phyloP scores from a whole-genome alignment of 2,113 vertebrate species.

The Heterocephalus glaber region DNA sequence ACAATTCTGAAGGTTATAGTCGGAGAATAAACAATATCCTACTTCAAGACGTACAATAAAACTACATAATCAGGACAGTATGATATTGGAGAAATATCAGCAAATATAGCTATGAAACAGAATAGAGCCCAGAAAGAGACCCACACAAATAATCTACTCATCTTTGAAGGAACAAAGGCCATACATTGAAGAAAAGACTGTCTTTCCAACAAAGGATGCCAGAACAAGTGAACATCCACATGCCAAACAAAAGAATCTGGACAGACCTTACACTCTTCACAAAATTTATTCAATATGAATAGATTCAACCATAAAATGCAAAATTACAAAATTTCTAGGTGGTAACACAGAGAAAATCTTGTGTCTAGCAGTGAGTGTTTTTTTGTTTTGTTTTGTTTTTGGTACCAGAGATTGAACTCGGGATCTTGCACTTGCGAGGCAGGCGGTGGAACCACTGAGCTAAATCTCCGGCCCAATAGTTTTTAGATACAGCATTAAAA shows the following conservation, averaged over 20 bases:
- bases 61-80: background rate
- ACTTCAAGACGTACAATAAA: background rate
- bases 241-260: background rate
- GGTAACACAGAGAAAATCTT: background rate
- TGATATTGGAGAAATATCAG: background rate
- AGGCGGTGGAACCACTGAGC: too few species aligned
- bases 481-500: background rate
- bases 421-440: too few species aligned
- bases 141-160: background rate
- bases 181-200: background rate
- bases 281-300: background rate
- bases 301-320: background rate
- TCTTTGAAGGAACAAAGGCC: conserved; percentile 9
- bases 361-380: background rate
- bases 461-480: too few species aligned
- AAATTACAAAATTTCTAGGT: conserved; percentile 7
- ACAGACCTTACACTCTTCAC: background rate
- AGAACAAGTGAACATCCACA: background rate
- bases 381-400: too few species aligned
- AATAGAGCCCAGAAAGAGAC: background rate
- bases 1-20: background rate
- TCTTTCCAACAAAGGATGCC: background rate
- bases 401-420: too few species aligned
- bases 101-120: background rate
- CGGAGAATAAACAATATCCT: background rate